Evolutionary conservation across 1,140 invertebrate species (phyloP).

Genomic region (Atta cephalotes): DNA sequence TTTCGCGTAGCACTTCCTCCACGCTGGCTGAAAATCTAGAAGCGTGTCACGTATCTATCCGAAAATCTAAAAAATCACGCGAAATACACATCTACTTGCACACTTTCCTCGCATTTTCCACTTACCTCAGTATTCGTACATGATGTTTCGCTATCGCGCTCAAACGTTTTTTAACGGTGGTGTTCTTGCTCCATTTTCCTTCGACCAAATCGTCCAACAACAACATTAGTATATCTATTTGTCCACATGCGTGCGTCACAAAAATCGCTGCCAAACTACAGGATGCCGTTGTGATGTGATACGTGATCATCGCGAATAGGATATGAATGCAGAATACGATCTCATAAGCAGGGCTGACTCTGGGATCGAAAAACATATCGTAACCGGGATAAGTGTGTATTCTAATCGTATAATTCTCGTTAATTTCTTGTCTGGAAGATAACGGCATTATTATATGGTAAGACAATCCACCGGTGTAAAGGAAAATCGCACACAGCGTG

Average conservation of each 20-base stretch:
- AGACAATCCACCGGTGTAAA: conserved; percentile 69
- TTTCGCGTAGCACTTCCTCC: conserved; percentile 54
- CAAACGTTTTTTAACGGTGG: background rate
- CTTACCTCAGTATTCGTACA: conserved; percentile 58
- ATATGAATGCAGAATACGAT: conserved; percentile 73
- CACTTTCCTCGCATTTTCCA: background rate
- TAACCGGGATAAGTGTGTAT: conserved; percentile 72
- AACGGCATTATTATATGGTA: conserved; percentile 67
- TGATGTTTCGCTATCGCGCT: conserved; percentile 51
- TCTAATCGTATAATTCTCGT: conserved; percentile 51
- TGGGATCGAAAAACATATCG: conserved; percentile 71
- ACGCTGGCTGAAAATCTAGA: conserved; percentile 60
- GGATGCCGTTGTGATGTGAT: conserved; percentile 68
- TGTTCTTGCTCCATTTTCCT: background rate
- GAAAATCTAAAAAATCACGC: background rate
- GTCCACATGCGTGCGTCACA: conserved; percentile 72
- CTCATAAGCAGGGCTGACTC: conserved; percentile 73
- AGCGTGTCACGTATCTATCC: conserved; percentile 25
- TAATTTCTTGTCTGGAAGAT: conserved; percentile 7
- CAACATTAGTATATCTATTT: conserved; percentile 66
- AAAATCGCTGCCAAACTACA: conserved; percentile 75
- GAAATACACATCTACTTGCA: background rate
- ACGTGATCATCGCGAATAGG: conserved; percentile 70
- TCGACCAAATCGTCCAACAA: conserved; percentile 60
- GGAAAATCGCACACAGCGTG: conserved; percentile 48